These are phyloP conservation scores for Barypeithes pellucidus DNA, from an alignment of 2,888 invertebrate species.

Conservation along the genomic window DNA sequence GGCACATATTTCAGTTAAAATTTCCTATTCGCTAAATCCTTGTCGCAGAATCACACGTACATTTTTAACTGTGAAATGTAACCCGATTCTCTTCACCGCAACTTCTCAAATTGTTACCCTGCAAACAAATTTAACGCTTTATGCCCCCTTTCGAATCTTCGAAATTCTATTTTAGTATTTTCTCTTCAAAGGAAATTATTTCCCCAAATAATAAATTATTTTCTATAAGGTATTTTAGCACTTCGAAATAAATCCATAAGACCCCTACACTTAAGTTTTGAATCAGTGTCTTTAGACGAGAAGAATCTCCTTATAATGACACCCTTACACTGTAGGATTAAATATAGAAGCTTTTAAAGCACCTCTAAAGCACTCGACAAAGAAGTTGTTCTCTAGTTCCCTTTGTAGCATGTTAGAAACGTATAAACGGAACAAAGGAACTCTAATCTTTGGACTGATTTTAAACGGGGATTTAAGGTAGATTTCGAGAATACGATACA, in stretches of 20 bases:
- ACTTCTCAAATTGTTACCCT: too few relatives aligned
- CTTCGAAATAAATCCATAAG: constrained; percentile 7
- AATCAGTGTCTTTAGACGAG: constrained; percentile 10
- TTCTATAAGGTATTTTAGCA: constrained; percentile 17
- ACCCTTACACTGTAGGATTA: constrained; percentile 9
- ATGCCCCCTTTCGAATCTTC: too few relatives aligned
- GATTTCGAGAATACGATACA: neutral
- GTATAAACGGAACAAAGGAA: constrained; percentile 11
- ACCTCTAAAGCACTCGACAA: constrained; percentile 12
- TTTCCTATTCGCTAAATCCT: too few relatives aligned
- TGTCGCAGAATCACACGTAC: too few relatives aligned
- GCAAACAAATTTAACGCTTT: too few relatives aligned
- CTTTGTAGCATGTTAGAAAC: constrained; percentile 14
- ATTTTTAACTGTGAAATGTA: too few relatives aligned
- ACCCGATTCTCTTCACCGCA: too few relatives aligned
- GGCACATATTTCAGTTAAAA: too few relatives aligned
- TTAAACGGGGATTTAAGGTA: neutral
- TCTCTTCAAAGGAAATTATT: neutral
- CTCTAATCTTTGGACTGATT: constrained; percentile 18
- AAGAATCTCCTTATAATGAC: constrained; percentile 20
- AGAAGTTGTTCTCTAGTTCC: constrained; percentile 17
- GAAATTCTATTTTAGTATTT: too few relatives aligned
- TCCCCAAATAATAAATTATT: constrained; percentile 7
- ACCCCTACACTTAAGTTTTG: neutral
- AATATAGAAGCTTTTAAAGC: constrained; percentile 22